These are phyloP conservation scores for Hylyphantes graminicola DNA, from an alignment of 1,140 invertebrate genomes.

Conservation along the genomic window DNA sequence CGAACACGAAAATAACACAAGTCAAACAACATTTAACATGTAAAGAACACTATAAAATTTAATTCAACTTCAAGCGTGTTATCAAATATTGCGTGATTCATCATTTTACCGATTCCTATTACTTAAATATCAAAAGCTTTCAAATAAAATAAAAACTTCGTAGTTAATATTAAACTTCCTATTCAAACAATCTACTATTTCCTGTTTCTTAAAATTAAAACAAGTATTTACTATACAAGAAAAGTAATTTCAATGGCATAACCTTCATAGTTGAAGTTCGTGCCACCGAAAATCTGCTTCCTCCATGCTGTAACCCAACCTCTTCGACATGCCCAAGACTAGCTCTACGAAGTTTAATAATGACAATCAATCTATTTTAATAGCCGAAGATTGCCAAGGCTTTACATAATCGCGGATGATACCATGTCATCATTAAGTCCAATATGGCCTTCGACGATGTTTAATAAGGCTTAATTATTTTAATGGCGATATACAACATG, in stretches of 20 bases:
- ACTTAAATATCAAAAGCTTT: no score
- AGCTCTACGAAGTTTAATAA: conserved; percentile 48
- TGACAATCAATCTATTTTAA: conserved; percentile 52
- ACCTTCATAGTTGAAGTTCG: not conserved
- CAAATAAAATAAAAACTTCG: no score
- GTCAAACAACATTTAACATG: no score
- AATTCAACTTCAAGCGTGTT: no score
- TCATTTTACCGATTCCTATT: no score
- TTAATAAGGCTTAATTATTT: conserved; percentile 60
- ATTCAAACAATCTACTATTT: not conserved
- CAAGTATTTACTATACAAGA: not conserved
- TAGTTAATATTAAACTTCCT: not conserved
- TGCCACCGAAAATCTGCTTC: not conserved
- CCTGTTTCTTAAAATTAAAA: not conserved
- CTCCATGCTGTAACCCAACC: not conserved
- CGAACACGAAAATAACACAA: no score
- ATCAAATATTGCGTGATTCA: no score
- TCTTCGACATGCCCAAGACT: conserved; percentile 15
- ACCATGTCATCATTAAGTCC: conserved; percentile 52
- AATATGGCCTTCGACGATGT: conserved; percentile 47
- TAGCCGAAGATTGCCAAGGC: conserved; percentile 50
- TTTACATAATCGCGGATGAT: conserved; percentile 54
- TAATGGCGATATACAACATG: conserved; percentile 48
- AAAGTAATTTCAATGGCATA: not conserved
- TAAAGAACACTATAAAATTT: no score